These are phyloP conservation scores for Tetranychus piercei DNA, from an alignment of 2,888 invertebrate species.

Conservation along the genomic window DNA sequence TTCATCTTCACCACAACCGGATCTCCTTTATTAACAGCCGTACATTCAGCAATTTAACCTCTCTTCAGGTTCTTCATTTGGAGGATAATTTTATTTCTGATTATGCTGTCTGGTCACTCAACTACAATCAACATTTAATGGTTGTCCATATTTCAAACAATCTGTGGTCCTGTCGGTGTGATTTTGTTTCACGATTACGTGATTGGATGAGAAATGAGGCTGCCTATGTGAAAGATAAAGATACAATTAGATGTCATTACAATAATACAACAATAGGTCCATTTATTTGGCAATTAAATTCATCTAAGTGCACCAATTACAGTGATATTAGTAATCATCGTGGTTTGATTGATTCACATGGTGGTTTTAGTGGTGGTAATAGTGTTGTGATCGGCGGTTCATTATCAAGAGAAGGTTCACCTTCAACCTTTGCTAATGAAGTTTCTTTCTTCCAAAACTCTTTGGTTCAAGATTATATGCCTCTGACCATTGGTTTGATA, in stretches of 20 bases:
- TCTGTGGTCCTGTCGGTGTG: slow-evolving; percentile 50
- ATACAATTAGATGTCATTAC: slow-evolving; percentile 24
- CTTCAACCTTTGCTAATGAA: slow-evolving; percentile 37
- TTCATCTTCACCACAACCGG: slow-evolving; percentile 55
- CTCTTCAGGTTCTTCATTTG: slow-evolving; percentile 46
- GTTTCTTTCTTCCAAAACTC: neutral
- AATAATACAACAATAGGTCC: slow-evolving; percentile 24
- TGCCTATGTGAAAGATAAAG: slow-evolving; percentile 20
- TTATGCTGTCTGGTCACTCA: slow-evolving; percentile 30
- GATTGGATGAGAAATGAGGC: slow-evolving; percentile 16
- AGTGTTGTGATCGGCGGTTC: slow-evolving; percentile 5
- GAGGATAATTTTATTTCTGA: slow-evolving; percentile 51
- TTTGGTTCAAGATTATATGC: slow-evolving; percentile 13
- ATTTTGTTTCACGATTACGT: slow-evolving; percentile 54
- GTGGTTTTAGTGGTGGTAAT: neutral
- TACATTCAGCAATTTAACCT: slow-evolving; percentile 48
- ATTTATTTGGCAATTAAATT: slow-evolving; percentile 26
- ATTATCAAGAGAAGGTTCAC: neutral
- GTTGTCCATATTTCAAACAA: slow-evolving; percentile 51
- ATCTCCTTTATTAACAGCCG: slow-evolving; percentile 49
- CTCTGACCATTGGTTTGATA: slow-evolving; percentile 34
- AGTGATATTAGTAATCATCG: slow-evolving; percentile 16
- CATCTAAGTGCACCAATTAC: slow-evolving; percentile 26
- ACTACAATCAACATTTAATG: slow-evolving; percentile 40
- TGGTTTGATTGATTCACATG: neutral